Evolutionary conservation across 2,113 vertebrate genomes (phyloP).

Genomic region (Zootoca vivipara): DNA sequence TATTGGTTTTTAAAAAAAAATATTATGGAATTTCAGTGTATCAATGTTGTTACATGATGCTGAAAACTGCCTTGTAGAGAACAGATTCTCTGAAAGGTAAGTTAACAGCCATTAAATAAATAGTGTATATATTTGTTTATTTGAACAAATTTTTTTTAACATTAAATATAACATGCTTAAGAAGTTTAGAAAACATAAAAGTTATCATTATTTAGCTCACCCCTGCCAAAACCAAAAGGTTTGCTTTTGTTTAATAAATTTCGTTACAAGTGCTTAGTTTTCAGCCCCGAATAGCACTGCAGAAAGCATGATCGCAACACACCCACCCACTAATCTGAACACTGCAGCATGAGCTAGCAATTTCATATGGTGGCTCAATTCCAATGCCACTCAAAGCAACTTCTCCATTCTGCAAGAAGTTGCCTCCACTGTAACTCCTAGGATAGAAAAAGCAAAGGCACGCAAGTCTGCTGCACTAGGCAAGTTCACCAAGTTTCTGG

Average conservation of each 20-base stretch:
- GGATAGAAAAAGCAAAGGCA: slow-evolving; percentile 49
- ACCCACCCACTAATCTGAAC: slow-evolving; percentile 59
- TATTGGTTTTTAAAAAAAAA: not conserved
- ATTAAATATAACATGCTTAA: slow-evolving; percentile 5
- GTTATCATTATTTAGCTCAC: slow-evolving; percentile 40
- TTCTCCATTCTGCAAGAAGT: slow-evolving; percentile 58
- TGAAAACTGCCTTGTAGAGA: not conserved
- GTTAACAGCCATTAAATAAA: not conserved
- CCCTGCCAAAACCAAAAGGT: slow-evolving; percentile 22
- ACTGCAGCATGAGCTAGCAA: slow-evolving; percentile 69
- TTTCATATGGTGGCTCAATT: slow-evolving; percentile 66
- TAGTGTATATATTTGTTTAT: not conserved
- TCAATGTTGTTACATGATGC: too few species aligned
- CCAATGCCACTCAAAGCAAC: slow-evolving; percentile 52
- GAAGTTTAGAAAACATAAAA: not conserved
- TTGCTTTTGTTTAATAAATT: slow-evolving; percentile 44
- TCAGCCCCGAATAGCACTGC: slow-evolving; percentile 51
- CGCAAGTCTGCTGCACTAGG: slow-evolving; percentile 44
- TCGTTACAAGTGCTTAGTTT: slow-evolving; percentile 54
- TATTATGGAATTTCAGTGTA: too few species aligned
- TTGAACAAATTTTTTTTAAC: not conserved
- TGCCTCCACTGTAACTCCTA: slow-evolving; percentile 52
- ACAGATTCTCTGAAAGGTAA: not conserved
- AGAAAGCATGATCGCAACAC: slow-evolving; percentile 64
- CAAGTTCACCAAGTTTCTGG: slow-evolving; percentile 12